Evolutionary conservation across 2,797 vertebrate genomes (phyloP).

Genomic region (Avahi laniger): DNA sequence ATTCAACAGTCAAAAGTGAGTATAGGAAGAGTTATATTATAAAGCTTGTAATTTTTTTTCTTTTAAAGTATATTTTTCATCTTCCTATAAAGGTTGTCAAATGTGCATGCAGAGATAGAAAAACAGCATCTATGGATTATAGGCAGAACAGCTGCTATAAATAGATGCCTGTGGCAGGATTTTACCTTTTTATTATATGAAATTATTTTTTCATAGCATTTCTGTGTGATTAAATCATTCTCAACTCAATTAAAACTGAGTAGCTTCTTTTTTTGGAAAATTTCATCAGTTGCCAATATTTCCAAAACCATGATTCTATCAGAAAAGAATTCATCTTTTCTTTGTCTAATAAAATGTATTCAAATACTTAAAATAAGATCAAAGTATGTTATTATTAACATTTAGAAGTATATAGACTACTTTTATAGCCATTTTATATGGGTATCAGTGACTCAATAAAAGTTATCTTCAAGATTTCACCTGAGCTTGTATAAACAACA

Average conservation of each 20-base stretch:
- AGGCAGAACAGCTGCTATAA: neutral
- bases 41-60: neutral
- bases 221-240: neutral
- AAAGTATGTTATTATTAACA: neutral
- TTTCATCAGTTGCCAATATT: neutral
- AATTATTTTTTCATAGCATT: neutral
- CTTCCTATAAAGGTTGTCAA: neutral
- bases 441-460: neutral
- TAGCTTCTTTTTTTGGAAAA: rapidly evolving
- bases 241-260: neutral
- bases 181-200: neutral
- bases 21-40: neutral
- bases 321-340: neutral
- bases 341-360: neutral
- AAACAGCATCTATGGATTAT: neutral
- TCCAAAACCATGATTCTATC: neutral
- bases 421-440: constrained; percentile 33
- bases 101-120: neutral
- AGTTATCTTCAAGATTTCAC: neutral
- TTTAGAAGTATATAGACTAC: neutral
- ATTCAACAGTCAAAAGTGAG: neutral
- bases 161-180: neutral
- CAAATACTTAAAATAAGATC: neutral
- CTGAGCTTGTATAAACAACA: neutral
- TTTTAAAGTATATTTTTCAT: neutral